Conservation (phyloP, 2,888 invertebrate genomes). For the Papilio gigon region DNA sequence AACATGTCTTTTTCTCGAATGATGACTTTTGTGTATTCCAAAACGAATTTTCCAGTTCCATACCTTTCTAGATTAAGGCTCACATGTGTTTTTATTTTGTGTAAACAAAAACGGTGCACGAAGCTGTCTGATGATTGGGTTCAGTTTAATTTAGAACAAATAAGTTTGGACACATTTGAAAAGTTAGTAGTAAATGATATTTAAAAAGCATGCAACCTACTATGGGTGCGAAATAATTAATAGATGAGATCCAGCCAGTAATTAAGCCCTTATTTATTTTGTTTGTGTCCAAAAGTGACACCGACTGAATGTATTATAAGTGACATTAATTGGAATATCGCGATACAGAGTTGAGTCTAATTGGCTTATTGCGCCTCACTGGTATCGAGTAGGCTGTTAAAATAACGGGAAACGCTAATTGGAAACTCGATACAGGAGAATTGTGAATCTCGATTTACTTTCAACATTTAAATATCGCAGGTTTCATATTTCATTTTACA, state of each 20-base stretch:
- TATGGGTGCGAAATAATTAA: too few relatives aligned
- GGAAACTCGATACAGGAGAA: background rate
- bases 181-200: background rate
- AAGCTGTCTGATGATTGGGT: too few relatives aligned
- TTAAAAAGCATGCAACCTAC: too few relatives aligned
- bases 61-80: background rate
- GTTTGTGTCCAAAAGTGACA: background rate
- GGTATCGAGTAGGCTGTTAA: conserved; percentile 4
- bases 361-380: background rate
- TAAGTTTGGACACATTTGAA: too few relatives aligned
- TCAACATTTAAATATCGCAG: background rate
- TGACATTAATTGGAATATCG: conserved; percentile 2
- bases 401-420: conserved; percentile 7
- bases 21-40: too few relatives aligned
- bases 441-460: conserved; percentile 14
- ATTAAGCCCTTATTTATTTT: background rate
- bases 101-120: too few relatives aligned
- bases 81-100: background rate
- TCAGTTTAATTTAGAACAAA: too few relatives aligned
- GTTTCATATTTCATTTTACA: background rate
- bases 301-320: background rate
- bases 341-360: background rate
- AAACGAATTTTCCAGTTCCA: too few relatives aligned
- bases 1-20: background rate
- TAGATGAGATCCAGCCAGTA: background rate